phyloP scores from a whole-genome alignment of 2,797 vertebrate genomes.

The Tarsius wallacei region DNA sequence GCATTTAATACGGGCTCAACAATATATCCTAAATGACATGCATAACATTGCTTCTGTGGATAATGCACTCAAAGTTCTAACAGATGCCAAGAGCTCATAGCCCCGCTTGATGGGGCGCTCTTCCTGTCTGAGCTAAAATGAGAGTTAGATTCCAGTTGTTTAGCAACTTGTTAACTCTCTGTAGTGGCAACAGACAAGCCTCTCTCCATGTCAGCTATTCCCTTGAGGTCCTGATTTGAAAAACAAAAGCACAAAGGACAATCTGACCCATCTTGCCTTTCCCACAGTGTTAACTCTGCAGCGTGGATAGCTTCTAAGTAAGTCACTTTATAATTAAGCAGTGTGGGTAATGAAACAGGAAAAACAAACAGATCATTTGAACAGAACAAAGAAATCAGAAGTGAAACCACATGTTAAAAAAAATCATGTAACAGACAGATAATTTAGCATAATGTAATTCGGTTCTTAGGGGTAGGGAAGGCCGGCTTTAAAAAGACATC shows the following conservation, averaged over 20 bases:
- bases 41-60: not conserved
- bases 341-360: constrained; percentile 30
- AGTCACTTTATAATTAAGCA: constrained; percentile 12
- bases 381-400: constrained; percentile 43
- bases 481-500: not conserved
- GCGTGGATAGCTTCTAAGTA: not conserved
- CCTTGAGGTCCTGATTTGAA: not conserved
- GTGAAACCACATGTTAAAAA: not conserved
- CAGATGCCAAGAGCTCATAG: not conserved
- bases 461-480: not conserved
- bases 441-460: not conserved
- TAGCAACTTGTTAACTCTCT: not conserved
- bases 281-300: not conserved
- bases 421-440: not conserved
- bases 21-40: not conserved
- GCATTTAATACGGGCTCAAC: not conserved
- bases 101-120: not conserved
- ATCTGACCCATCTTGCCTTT: not conserved
- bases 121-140: not conserved
- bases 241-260: not conserved
- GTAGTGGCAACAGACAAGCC: not conserved
- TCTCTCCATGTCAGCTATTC: not conserved
- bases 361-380: constrained; percentile 46
- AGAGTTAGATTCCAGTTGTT: constrained; percentile 1
- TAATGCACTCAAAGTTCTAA: not conserved